These are phyloP conservation scores for Abrostola tripartita DNA, from an alignment of 2,888 invertebrate species.

Conservation along the genomic window DNA sequence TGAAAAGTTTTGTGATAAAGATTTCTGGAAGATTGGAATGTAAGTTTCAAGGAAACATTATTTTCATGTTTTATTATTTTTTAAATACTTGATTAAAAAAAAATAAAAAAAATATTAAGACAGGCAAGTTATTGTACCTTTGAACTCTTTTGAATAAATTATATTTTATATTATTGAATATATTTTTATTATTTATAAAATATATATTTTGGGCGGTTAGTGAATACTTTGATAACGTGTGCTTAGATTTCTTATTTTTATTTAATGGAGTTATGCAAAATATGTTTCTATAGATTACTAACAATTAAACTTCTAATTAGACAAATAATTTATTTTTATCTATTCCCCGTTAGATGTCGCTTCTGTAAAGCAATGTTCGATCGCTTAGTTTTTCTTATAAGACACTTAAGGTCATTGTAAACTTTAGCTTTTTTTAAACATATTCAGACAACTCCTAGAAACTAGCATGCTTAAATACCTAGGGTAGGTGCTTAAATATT, in stretches of 20 bases:
- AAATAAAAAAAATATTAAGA: no score
- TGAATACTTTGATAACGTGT: no score
- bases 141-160: no score
- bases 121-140: no score
- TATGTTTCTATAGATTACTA: not conserved
- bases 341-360: slow-evolving; percentile 52
- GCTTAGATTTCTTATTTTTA: no score
- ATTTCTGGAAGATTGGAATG: not conserved
- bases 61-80: no score
- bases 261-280: not conserved
- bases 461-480: no score
- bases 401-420: slow-evolving; percentile 37
- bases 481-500: no score
- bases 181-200: no score
- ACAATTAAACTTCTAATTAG: slow-evolving; percentile 32
- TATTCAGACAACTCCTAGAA: not conserved
- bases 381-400: slow-evolving; percentile 16
- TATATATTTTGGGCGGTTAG: no score
- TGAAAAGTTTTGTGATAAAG: not conserved
- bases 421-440: not conserved
- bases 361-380: slow-evolving; percentile 7
- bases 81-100: no score
- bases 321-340: slow-evolving; percentile 17
- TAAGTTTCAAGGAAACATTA: not conserved
- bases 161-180: no score